Percentiles rank a stretch among this genome's conserved stretches.
These are phyloP conservation scores for Apamea sordens DNA, from an alignment of 2,888 invertebrate genomes.

Conservation along the genomic window DNA sequence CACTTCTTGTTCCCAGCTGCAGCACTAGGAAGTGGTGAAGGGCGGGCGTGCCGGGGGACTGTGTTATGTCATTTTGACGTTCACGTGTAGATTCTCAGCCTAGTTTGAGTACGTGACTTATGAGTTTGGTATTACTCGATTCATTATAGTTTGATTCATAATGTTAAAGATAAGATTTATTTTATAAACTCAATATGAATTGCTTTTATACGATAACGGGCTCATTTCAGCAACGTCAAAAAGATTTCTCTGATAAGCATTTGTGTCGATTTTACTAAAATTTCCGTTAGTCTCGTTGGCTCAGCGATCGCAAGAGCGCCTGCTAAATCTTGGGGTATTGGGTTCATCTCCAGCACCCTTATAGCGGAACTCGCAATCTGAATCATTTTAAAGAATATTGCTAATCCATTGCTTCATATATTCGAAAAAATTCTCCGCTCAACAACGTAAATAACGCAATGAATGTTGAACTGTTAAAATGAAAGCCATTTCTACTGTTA, in stretches of 20 bases:
- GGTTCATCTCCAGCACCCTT: background rate
- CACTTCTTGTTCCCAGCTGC: background rate
- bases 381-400: too few relatives aligned
- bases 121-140: background rate
- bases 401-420: too few relatives aligned
- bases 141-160: background rate
- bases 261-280: slow-evolving; percentile 7
- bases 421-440: too few relatives aligned
- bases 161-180: slow-evolving; percentile 13
- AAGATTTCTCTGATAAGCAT: slow-evolving; percentile 27
- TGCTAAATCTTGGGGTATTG: background rate
- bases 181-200: slow-evolving; percentile 27
- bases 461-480: too few relatives aligned
- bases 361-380: too few relatives aligned
- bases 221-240: slow-evolving; percentile 11
- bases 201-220: slow-evolving; percentile 11
- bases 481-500: too few relatives aligned
- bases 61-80: background rate
- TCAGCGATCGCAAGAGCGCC: too few relatives aligned
- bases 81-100: background rate
- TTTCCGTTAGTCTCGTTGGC: background rate
- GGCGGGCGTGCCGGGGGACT: background rate
- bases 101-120: background rate
- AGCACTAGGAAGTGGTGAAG: background rate
- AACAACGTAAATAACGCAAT: too few relatives aligned